A percentile compares a stretch with the other conserved stretches of the same genome.
Conservation (phyloP, 2,888 invertebrate species). For the Papilio gigon region DNA sequence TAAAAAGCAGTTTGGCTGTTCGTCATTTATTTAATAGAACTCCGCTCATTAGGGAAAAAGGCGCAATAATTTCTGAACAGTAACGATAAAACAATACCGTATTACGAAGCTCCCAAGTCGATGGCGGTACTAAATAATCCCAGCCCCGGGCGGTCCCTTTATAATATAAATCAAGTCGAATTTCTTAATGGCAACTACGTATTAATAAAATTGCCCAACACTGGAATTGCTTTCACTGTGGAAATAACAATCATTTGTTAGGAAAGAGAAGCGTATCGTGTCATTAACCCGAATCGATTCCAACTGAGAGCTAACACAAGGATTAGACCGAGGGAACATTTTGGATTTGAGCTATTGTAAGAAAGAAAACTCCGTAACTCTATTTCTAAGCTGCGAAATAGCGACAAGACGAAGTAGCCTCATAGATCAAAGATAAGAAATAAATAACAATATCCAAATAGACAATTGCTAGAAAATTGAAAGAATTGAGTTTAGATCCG, state of each 20-base stretch:
- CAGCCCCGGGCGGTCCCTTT: constrained; percentile 31
- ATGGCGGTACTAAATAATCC: constrained; percentile 13
- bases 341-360: neutral
- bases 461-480: no score
- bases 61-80: constrained; percentile 4
- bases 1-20: no score
- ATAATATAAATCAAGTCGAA: constrained; percentile 37
- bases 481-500: no score
- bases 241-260: constrained; percentile 35
- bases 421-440: neutral
- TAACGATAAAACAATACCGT: constrained; percentile 2
- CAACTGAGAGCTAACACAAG: neutral
- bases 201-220: constrained; percentile 40
- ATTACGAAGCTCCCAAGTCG: constrained; percentile 6
- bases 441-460: no score
- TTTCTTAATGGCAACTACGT: constrained; percentile 39
- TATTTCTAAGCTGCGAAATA: neutral
- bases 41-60: neutral
- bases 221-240: constrained; percentile 27
- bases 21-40: neutral
- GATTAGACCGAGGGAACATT: neutral
- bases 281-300: constrained; percentile 22
- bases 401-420: neutral
- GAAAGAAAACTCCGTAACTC: neutral
- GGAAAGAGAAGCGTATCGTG: constrained; percentile 22